A percentile compares a stretch with the other conserved stretches of the same genome.
Conservation (phyloP, 2,113 vertebrate species). For the Vulpes lagopus region DNA sequence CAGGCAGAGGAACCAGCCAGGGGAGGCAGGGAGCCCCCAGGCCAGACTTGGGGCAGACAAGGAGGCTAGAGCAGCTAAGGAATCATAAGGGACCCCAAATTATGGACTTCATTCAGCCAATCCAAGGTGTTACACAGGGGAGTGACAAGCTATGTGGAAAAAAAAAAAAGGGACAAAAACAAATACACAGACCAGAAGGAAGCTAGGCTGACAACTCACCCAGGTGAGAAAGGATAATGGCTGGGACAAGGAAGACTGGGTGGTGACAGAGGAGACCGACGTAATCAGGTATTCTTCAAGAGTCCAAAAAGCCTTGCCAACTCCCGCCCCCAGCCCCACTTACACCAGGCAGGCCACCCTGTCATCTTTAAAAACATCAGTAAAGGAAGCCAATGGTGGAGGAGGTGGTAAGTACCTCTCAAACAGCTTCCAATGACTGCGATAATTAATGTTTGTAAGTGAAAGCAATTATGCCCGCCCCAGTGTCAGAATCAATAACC, state of each 20-base stretch:
- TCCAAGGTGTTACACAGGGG: background rate
- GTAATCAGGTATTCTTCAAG: background rate
- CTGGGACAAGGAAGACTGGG: background rate
- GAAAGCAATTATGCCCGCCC: conserved; percentile 65
- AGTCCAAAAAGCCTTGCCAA: background rate
- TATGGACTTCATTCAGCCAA: background rate
- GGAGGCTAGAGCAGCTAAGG: background rate
- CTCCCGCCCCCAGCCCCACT: background rate
- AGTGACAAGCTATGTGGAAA: fast-evolving
- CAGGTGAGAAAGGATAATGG: background rate
- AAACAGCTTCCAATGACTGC: conserved; percentile 49
- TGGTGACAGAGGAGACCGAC: background rate
- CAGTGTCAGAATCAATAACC: conserved; percentile 65
- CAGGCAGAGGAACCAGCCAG: background rate
- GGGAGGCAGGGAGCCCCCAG: background rate
- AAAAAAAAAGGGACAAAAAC: background rate
- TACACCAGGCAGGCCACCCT: background rate
- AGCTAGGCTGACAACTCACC: background rate
- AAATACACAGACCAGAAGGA: background rate
- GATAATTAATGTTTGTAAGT: conserved; percentile 75
- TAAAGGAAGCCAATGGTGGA: conserved; percentile 48
- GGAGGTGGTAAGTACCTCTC: conserved; percentile 53
- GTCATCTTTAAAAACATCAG: conserved; percentile 27
- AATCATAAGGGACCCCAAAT: background rate
- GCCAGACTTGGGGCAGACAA: background rate